Conservation (phyloP, 1,140 invertebrate species). For the Schlechtendalia chinensis region DNA sequence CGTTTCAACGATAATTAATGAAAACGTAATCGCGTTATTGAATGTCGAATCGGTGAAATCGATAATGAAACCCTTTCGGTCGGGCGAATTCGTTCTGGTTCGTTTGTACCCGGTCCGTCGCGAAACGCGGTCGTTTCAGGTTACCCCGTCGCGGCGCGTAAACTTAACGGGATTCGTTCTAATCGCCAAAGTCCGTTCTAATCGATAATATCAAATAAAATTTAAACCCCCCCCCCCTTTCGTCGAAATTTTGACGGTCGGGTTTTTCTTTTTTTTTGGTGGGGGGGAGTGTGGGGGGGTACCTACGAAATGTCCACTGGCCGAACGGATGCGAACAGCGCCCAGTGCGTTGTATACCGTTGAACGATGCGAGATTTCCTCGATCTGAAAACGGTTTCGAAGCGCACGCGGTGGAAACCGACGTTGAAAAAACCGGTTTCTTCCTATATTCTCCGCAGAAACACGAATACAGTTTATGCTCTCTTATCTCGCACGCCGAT, state of each 20-base stretch:
- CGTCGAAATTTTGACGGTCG: too few species aligned
- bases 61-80: neutral
- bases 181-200: neutral
- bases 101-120: neutral
- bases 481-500: conserved; percentile 41
- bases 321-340: neutral
- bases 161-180: conserved; percentile 31
- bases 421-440: conserved; percentile 41
- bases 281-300: too few species aligned
- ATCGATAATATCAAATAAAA: neutral
- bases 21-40: conserved; percentile 46
- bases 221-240: too few species aligned
- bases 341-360: conserved; percentile 21
- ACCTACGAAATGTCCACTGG: neutral
- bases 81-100: too few species aligned
- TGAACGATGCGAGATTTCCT: conserved; percentile 21
- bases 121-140: neutral
- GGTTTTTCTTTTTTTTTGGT: too few species aligned
- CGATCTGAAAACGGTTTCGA: conserved; percentile 37
- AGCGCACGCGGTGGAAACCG: conserved; percentile 26
- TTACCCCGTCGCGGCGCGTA: conserved; percentile 1
- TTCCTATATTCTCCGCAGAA: conserved; percentile 46
- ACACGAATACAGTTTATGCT: conserved; percentile 32
- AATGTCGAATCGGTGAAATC: conserved; percentile 44
- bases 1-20: conserved; percentile 41